Conservation (phyloP, 30 jellyfish, hydroid and myxozoan genomes). For the Turritopsis dohrnii region DNA sequence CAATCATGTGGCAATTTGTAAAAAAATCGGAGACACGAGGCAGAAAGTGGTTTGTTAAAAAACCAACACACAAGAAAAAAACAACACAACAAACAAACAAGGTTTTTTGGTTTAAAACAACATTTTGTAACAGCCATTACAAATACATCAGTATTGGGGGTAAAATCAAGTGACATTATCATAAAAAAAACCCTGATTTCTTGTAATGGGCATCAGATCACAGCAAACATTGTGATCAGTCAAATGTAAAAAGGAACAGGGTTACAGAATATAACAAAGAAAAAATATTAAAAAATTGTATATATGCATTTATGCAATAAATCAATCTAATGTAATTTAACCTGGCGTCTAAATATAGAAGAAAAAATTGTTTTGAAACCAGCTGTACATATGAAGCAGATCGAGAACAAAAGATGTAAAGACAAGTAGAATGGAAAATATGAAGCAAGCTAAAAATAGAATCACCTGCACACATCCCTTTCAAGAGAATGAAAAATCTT, state of each 20-base stretch:
- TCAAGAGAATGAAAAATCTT: background rate
- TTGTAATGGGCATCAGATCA: background rate
- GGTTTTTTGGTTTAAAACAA: background rate
- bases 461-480: constrained; percentile 1
- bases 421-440: background rate
- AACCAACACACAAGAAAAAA: no score
- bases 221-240: background rate
- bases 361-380: background rate
- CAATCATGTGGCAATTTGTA: no score
- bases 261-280: background rate
- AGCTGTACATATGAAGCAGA: background rate
- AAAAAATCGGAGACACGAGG: background rate
- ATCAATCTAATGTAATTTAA: background rate
- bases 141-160: background rate
- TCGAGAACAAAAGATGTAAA: background rate
- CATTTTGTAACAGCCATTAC: background rate
- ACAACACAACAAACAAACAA: no score
- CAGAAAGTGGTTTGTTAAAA: no score
- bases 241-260: background rate
- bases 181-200: background rate
- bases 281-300: background rate
- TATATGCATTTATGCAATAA: background rate
- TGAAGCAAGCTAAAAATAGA: constrained; percentile 11
- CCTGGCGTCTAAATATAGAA: background rate
- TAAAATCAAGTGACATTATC: background rate